phyloP scores from a whole-genome alignment of 2,888 invertebrate species.

The Acanthosepion pharaonis region DNA sequence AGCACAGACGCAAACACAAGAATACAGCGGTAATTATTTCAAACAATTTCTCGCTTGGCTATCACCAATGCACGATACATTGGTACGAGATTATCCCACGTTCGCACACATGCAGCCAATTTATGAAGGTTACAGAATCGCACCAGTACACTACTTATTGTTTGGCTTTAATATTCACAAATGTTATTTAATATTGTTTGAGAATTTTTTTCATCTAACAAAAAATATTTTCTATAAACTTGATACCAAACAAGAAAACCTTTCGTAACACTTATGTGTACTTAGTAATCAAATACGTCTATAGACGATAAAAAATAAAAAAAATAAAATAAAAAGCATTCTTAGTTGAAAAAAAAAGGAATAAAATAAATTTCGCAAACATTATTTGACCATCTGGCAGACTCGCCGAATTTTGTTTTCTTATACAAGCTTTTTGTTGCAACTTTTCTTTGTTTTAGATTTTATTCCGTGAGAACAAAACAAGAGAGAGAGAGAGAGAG shows the following conservation, averaged over 20 bases:
- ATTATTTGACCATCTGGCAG: background rate
- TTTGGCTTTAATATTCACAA: background rate
- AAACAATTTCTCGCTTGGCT: background rate
- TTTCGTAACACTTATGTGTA: background rate
- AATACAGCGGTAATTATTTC: background rate
- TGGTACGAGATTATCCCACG: background rate
- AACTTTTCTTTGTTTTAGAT: background rate
- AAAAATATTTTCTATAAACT: background rate
- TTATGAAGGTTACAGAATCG: background rate
- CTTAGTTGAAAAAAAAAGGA: background rate
- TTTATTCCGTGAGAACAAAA: background rate
- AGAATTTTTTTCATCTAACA: background rate
- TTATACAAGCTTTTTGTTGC: background rate
- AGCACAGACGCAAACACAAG: background rate
- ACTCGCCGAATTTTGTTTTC: background rate
- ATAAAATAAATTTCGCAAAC: background rate
- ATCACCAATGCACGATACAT: background rate
- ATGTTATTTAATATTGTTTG: slow-evolving; percentile 33
- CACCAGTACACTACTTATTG: background rate
- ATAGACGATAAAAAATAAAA: slow-evolving; percentile 1
- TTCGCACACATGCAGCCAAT: background rate
- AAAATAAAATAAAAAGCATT: background rate
- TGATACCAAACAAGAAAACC: background rate
- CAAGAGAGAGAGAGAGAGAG: background rate
- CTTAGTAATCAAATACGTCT: slow-evolving; percentile 22